phyloP scores from a whole-genome alignment of 2,797 vertebrate species.

The Thaleichthys pacificus region DNA sequence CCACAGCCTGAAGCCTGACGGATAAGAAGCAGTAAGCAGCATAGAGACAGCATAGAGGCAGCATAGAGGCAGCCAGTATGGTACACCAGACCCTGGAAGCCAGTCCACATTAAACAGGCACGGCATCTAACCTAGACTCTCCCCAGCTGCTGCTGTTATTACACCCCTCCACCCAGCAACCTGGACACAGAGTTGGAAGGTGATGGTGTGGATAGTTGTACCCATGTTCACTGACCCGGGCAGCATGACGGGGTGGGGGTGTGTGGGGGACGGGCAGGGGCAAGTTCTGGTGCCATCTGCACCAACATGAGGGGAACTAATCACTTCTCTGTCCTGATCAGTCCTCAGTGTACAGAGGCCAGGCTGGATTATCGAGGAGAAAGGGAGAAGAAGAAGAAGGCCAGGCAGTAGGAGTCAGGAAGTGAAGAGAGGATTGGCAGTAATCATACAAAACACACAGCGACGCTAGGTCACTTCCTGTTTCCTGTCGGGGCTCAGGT shows the following conservation, averaged over 20 bases:
- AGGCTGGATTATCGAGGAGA: too few relatives aligned
- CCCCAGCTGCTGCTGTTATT: too few relatives aligned
- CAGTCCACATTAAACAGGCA: slow-evolving; percentile 50
- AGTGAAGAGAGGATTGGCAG: too few relatives aligned
- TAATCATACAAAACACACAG: too few relatives aligned
- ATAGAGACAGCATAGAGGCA: slow-evolving; percentile 7
- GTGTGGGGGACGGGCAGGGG: too few relatives aligned
- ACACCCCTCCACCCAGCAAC: too few relatives aligned
- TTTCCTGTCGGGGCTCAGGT: not conserved
- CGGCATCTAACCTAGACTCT: slow-evolving; percentile 37
- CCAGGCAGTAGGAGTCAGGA: not conserved
- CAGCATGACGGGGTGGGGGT: too few relatives aligned
- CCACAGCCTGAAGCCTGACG: slow-evolving; percentile 53
- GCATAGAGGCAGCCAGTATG: slow-evolving; percentile 30
- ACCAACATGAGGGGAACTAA: slow-evolving; percentile 32
- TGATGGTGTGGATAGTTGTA: too few relatives aligned
- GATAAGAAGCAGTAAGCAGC: slow-evolving; percentile 53
- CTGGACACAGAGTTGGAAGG: too few relatives aligned
- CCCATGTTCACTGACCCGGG: too few relatives aligned
- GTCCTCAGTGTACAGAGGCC: slow-evolving; percentile 53
- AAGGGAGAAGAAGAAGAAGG: too few relatives aligned
- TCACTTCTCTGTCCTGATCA: slow-evolving; percentile 42
- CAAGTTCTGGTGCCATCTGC: slow-evolving; percentile 46
- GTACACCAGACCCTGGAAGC: slow-evolving; percentile 35
- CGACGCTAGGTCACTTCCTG: not conserved